These are phyloP conservation scores for Lycia hirtaria DNA, from an alignment of 2,888 invertebrate species.

Conservation along the genomic window DNA sequence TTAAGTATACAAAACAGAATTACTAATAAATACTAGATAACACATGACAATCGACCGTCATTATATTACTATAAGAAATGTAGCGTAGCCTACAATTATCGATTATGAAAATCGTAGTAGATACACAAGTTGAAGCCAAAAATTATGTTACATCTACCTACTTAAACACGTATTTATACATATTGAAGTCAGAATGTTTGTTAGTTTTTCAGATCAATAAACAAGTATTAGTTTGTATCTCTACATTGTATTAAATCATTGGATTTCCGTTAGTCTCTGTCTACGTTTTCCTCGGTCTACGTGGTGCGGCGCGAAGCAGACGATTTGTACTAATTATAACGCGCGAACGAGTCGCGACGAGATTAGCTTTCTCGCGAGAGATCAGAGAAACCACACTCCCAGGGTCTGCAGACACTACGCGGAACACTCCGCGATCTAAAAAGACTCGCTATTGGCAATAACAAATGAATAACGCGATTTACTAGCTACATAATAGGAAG, in stretches of 20 bases:
- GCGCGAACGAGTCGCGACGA: conserved; percentile 77
- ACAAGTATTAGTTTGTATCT: not conserved
- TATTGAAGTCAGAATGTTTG: no score
- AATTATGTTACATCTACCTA: no score
- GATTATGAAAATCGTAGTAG: no score
- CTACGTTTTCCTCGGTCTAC: conserved; percentile 58
- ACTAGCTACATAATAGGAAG: no score
- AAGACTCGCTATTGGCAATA: not conserved
- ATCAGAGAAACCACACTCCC: conserved; percentile 47
- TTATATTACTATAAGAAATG: no score
- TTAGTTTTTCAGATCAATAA: no score
- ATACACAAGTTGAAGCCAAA: no score
- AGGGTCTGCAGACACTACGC: conserved; percentile 30
- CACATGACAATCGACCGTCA: no score
- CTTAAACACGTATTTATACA: no score
- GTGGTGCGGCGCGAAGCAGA: conserved; percentile 57
- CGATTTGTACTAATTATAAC: conserved; percentile 85
- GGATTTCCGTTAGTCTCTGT: conserved; percentile 34
- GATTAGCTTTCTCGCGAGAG: conserved; percentile 73
- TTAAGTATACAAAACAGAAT: no score
- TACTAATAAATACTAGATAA: no score
- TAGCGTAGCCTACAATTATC: no score
- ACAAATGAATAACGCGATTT: not conserved
- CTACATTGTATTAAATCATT: not conserved
- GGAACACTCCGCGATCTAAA: conserved; percentile 6